phyloP scores from a whole-genome alignment of 2,113 vertebrate genomes.

The Grus americana region DNA sequence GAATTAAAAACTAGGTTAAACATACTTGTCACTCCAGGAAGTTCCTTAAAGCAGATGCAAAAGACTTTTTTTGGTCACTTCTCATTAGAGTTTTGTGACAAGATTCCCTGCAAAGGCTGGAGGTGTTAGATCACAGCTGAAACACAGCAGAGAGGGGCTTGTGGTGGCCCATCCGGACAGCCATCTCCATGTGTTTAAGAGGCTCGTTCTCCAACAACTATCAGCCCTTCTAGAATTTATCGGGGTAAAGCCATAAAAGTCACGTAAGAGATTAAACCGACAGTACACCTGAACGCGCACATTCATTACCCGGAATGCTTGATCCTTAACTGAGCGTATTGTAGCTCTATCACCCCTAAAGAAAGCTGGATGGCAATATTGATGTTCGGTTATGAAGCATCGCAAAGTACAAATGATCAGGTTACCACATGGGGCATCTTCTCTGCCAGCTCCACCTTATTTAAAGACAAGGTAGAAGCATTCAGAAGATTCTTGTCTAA shows the following conservation, averaged over 20 bases:
- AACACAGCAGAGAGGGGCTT: not conserved
- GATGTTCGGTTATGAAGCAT: not conserved
- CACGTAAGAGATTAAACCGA: not conserved
- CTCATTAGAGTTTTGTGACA: not conserved
- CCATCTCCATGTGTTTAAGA: not conserved
- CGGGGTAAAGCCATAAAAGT: not conserved
- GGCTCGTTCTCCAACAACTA: not conserved
- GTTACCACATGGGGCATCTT: not conserved
- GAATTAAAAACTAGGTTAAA: slow-evolving; percentile 59
- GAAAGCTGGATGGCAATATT: not conserved
- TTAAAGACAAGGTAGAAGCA: not conserved
- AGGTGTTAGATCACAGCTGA: not conserved
- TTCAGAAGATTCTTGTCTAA: not conserved
- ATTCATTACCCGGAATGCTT: not conserved
- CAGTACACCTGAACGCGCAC: not conserved
- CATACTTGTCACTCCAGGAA: not conserved
- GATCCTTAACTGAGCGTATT: not conserved
- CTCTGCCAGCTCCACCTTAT: not conserved
- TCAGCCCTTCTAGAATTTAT: not conserved
- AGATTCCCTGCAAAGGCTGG: not conserved
- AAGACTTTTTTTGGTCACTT: not conserved
- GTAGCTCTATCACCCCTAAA: not conserved
- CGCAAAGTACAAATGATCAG: not conserved
- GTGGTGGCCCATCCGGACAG: not conserved
- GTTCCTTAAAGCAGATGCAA: slow-evolving; percentile 2